A percentile compares a stretch with the other conserved stretches of the same genome.
Evolutionary conservation across 2,113 vertebrate genomes (phyloP).

Genomic region (Actenoides lindsayi): DNA sequence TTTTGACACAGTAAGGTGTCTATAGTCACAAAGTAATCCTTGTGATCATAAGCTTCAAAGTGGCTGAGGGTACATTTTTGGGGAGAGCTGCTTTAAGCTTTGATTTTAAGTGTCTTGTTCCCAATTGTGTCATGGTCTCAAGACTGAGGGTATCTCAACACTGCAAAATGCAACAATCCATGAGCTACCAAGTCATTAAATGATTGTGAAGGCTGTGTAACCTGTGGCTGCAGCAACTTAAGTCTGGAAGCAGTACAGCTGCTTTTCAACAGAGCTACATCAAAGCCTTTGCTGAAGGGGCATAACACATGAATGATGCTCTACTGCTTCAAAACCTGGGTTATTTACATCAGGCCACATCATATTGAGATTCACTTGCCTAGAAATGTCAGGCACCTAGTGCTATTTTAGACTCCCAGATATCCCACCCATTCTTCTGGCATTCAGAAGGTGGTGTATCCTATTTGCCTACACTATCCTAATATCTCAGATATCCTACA

Average conservation of each 20-base stretch:
- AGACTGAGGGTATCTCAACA: not conserved
- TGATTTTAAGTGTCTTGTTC: not conserved
- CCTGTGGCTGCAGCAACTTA: not conserved
- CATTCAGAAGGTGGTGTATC: not conserved
- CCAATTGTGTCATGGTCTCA: accelerated
- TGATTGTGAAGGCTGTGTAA: not conserved
- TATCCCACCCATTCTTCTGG: not conserved
- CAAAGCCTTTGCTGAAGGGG: not conserved
- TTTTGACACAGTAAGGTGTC: not conserved
- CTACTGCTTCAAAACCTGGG: not conserved
- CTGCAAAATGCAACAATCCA: not conserved
- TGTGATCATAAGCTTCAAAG: not conserved
- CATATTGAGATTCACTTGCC: not conserved
- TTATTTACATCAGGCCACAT: not conserved
- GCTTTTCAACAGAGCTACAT: not conserved
- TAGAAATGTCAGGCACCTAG: not conserved
- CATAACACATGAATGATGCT: not conserved
- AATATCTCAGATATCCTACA: not conserved
- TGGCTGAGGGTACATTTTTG: not conserved
- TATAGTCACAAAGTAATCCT: not conserved
- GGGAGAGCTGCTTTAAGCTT: not conserved
- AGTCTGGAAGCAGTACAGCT: not conserved
- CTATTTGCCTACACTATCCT: not conserved
- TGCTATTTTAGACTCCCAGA: not conserved
- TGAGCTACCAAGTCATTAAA: not conserved